A percentile compares a stretch with the other conserved stretches of the same genome.
phyloP scores from a whole-genome alignment of 2,888 invertebrate species.

The Catocala nupta region DNA sequence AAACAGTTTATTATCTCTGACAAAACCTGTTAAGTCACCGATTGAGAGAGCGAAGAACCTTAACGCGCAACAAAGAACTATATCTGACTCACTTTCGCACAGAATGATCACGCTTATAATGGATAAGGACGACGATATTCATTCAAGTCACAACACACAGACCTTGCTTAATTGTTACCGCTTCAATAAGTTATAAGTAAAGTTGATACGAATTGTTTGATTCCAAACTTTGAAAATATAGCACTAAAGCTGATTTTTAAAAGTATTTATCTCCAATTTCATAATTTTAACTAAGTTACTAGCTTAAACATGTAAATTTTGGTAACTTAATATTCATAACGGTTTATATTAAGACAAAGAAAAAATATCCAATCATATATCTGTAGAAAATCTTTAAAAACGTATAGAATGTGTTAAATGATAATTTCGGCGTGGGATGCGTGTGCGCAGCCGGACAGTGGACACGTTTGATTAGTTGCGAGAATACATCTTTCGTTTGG shows the following conservation, averaged over 20 bases:
- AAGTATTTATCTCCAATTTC: constrained; percentile 69
- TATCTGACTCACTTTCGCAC: constrained; percentile 62
- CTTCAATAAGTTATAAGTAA: constrained; percentile 59
- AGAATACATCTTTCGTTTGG: constrained; percentile 71
- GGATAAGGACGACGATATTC: constrained; percentile 59
- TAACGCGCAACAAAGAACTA: constrained; percentile 50
- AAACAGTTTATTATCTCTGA: constrained; percentile 67
- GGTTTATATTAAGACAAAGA: constrained; percentile 30
- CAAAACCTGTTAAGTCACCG: constrained; percentile 83
- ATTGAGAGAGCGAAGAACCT: constrained; percentile 71
- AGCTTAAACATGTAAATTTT: constrained; percentile 65
- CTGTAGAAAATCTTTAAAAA: constrained; percentile 20
- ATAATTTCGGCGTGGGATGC: constrained; percentile 72
- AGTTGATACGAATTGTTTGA: constrained; percentile 41
- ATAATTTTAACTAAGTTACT: constrained; percentile 62
- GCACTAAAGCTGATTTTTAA: constrained; percentile 52
- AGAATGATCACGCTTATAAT: constrained; percentile 27
- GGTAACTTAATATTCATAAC: constrained; percentile 45
- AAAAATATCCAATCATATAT: constrained; percentile 29
- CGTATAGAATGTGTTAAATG: constrained; percentile 29
- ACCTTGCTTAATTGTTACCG: constrained; percentile 62
- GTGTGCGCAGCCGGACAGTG: constrained; percentile 78
- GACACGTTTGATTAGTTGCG: constrained; percentile 84
- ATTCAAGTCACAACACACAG: constrained; percentile 64
- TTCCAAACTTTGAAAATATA: constrained; percentile 45